Evolutionary conservation across 2,888 invertebrate species (phyloP).

Genomic region (Eupithecia abbreviata): DNA sequence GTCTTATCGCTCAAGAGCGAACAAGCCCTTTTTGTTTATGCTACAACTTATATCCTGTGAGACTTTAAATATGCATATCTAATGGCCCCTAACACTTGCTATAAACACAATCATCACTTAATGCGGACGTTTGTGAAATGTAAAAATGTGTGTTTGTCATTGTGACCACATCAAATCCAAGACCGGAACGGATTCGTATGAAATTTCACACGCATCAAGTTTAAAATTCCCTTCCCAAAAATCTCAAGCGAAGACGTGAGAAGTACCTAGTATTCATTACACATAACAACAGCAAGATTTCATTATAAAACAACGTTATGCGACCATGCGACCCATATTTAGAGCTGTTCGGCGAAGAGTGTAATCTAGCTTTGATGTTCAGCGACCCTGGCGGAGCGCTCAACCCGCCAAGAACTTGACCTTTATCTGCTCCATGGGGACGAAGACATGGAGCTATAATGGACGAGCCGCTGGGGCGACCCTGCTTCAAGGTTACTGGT

Average conservation of each 20-base stretch:
- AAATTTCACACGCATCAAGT: background rate
- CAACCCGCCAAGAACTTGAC: conserved; percentile 68
- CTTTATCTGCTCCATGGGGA: conserved; percentile 55
- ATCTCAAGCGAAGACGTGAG: background rate
- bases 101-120: no score
- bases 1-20: no score
- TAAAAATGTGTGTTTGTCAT: background rate
- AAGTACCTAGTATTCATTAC: background rate
- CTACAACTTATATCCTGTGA: no score
- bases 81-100: no score
- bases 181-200: background rate
- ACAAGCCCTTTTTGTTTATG: no score
- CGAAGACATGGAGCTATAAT: conserved; percentile 29
- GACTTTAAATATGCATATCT: no score
- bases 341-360: conserved; percentile 67
- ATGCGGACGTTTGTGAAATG: no score
- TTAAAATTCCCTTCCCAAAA: background rate
- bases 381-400: conserved; percentile 71
- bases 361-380: conserved; percentile 79
- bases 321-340: conserved; percentile 47
- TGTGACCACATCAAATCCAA: background rate
- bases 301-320: background rate
- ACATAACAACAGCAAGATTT: conserved; percentile 7
- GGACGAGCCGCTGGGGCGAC: conserved; percentile 20
- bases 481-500: conserved; percentile 21